Percentiles rank a stretch among this genome's conserved stretches.
Conservation (phyloP, 2,888 invertebrate species). For the Ophion costatus region DNA sequence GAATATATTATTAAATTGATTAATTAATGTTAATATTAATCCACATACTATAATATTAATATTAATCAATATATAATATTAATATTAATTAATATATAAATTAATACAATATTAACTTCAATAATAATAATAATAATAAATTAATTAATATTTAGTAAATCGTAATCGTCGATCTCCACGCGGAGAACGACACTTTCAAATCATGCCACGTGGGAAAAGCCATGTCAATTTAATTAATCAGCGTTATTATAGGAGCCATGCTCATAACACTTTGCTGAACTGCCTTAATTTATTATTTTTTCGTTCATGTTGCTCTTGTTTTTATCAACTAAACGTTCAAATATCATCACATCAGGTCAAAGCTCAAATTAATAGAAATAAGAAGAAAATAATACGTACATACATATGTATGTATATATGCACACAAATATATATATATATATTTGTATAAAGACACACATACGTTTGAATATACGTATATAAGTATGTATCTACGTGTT, state of each 20-base stretch:
- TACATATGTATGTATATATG: conserved; percentile 13
- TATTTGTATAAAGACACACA: neutral
- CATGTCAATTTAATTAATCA: conserved; percentile 71
- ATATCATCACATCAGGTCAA: conserved; percentile 40
- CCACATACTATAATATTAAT: too few species aligned
- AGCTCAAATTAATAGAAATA: conserved; percentile 55
- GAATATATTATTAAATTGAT: too few species aligned
- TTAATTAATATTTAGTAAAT: neutral
- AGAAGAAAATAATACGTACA: conserved; percentile 17
- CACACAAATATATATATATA: too few species aligned
- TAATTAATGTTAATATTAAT: too few species aligned
- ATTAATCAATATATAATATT: too few species aligned
- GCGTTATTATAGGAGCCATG: conserved; percentile 63
- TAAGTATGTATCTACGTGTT: conserved; percentile 55
- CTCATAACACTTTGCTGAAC: conserved; percentile 58
- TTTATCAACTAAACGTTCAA: conserved; percentile 48
- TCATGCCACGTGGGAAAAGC: conserved; percentile 81
- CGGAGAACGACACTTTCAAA: conserved; percentile 42
- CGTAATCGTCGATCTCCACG: neutral
- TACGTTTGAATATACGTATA: conserved; percentile 31
- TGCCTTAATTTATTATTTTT: conserved; percentile 19
- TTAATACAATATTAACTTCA: conserved; percentile 26
- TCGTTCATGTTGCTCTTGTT: conserved; percentile 47
- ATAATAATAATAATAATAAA: neutral
- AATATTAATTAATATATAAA: neutral